phyloP scores from a whole-genome alignment of 2,113 vertebrate genomes.

The Clinocottus analis region DNA sequence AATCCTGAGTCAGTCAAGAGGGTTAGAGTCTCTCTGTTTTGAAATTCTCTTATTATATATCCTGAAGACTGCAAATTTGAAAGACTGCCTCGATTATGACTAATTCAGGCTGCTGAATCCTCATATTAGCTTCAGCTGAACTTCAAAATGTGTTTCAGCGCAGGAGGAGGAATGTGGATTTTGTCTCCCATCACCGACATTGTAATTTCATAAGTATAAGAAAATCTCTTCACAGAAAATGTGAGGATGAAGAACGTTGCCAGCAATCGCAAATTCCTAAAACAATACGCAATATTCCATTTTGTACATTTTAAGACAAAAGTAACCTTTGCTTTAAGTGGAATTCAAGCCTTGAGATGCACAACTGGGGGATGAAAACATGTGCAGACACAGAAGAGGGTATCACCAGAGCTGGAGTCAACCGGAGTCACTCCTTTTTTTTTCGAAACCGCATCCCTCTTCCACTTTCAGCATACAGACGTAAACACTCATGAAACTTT shows the following conservation, averaged over 20 bases:
- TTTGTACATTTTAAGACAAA: neutral
- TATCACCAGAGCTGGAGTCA: slow-evolving; percentile 35
- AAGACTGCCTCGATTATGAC: neutral
- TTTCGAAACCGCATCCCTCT: slow-evolving; percentile 41
- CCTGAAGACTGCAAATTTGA: neutral
- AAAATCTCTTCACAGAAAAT: neutral
- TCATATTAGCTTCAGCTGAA: slow-evolving; percentile 4
- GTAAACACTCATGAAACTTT: slow-evolving; percentile 65
- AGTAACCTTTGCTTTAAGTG: slow-evolving; percentile 18
- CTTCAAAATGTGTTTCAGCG: slow-evolving; percentile 1
- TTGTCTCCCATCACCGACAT: neutral
- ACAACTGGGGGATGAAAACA: slow-evolving; percentile 41
- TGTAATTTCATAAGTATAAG: neutral
- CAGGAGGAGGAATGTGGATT: neutral
- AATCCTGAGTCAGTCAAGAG: neutral
- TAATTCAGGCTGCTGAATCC: slow-evolving; percentile 5
- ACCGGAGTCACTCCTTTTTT: slow-evolving; percentile 37
- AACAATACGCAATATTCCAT: neutral
- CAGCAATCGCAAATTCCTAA: neutral
- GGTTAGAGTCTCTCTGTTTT: neutral
- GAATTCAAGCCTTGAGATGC: slow-evolving; percentile 39
- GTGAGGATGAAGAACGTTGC: neutral
- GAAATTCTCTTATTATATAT: neutral
- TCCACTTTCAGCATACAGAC: slow-evolving; percentile 35
- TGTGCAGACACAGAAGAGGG: slow-evolving; percentile 1